Conservation (phyloP, 1,140 invertebrate species). For the Oreohelix idahoensis region DNA sequence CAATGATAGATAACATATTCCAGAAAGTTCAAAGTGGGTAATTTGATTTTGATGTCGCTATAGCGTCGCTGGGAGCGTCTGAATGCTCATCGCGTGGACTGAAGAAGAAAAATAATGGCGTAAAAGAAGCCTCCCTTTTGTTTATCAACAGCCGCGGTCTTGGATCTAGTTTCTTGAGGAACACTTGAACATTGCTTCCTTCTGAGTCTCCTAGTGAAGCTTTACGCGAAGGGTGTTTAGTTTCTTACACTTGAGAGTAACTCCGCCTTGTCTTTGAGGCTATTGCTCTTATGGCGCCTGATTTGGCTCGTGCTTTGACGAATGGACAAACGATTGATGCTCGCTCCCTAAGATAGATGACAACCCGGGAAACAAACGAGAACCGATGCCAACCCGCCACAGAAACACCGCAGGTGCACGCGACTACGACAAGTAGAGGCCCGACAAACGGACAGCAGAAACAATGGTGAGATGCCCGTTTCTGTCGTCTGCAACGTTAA, state of each 20-base stretch:
- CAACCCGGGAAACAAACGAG: background rate
- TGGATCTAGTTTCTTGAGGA: background rate
- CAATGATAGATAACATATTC: background rate
- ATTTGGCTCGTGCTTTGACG: background rate
- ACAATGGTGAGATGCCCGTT: background rate
- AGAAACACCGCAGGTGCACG: slow-evolving; percentile 27
- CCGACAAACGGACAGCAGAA: background rate
- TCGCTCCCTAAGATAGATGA: background rate
- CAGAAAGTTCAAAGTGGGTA: too few species aligned
- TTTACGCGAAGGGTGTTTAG: background rate
- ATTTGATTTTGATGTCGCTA: too few species aligned
- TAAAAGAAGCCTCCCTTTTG: too few species aligned
- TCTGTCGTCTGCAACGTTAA: background rate
- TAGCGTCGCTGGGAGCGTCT: too few species aligned
- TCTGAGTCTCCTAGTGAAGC: background rate
- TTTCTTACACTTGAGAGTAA: background rate
- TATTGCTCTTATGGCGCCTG: background rate
- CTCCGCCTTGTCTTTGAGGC: background rate
- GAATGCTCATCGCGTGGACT: too few species aligned
- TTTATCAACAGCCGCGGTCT: background rate
- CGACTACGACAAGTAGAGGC: slow-evolving; percentile 11
- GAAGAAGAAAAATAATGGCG: too few species aligned
- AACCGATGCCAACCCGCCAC: background rate
- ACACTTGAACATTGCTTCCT: background rate
- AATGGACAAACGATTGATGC: slow-evolving; percentile 23